A percentile compares a stretch with the other conserved stretches of the same genome.
phyloP scores from a whole-genome alignment of 1,140 invertebrate species.

The Brachionus manjavacas region DNA sequence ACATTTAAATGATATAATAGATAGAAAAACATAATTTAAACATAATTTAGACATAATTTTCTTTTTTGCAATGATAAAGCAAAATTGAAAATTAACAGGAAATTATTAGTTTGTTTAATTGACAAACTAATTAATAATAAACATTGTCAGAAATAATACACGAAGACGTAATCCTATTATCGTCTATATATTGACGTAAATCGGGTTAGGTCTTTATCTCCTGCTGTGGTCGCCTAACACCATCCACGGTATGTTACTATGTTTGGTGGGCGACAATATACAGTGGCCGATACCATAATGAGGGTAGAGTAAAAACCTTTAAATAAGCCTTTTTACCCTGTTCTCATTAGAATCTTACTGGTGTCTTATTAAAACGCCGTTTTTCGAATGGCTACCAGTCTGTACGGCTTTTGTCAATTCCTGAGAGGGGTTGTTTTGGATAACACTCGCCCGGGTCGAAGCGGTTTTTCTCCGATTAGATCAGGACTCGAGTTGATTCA shows the following conservation, averaged over 20 bases:
- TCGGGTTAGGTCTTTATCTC: background rate
- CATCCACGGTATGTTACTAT: no score
- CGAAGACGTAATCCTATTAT: background rate
- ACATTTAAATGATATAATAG: background rate
- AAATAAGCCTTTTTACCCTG: background rate
- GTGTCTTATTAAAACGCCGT: no score
- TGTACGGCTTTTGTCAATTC: no score
- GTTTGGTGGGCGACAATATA: background rate
- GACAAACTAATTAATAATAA: background rate
- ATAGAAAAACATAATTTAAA: background rate
- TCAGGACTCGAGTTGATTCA: no score
- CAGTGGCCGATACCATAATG: background rate
- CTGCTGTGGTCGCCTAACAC: background rate
- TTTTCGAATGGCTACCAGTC: no score
- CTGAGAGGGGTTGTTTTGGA: no score
- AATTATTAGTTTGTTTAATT: background rate
- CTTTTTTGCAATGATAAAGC: background rate
- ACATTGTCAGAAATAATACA: background rate
- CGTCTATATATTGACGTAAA: no score
- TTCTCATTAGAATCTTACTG: no score
- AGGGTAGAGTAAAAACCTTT: background rate
- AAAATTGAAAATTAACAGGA: background rate
- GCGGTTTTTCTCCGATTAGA: no score
- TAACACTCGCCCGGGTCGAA: no score
- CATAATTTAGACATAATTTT: background rate